Percentiles rank a stretch among this genome's conserved stretches.
Evolutionary conservation across 2,113 vertebrate genomes (phyloP).

Genomic region (Haliaeetus leucogaster): DNA sequence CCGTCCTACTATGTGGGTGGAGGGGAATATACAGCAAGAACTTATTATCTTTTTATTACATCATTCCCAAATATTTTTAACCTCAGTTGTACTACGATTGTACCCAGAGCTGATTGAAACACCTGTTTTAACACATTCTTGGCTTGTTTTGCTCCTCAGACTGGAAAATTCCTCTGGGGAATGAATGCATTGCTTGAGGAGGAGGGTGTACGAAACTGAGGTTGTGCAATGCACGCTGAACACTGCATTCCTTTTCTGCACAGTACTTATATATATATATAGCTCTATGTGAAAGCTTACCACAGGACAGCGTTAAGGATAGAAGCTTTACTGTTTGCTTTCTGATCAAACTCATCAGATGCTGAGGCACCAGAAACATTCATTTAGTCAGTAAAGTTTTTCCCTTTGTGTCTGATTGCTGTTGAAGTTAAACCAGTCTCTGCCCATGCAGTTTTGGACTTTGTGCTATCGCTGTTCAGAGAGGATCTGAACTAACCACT

Average conservation of each 20-base stretch:
- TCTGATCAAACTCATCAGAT: background rate
- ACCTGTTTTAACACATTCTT: constrained; percentile 63
- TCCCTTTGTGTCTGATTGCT: background rate
- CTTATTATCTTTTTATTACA: constrained; percentile 12
- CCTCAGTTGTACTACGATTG: constrained; percentile 21
- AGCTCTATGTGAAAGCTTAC: background rate
- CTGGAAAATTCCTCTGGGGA: constrained; percentile 53
- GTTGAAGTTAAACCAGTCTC: background rate
- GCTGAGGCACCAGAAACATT: background rate
- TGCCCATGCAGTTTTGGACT: constrained; percentile 17
- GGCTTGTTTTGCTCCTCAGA: constrained; percentile 31
- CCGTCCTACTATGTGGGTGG: background rate
- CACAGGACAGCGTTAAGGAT: background rate
- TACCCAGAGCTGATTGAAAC: constrained; percentile 29
- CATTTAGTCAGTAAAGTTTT: background rate
- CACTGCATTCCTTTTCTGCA: background rate
- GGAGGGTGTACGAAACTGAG: constrained; percentile 26
- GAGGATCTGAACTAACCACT: constrained; percentile 10
- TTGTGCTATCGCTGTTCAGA: background rate
- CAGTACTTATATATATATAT: background rate
- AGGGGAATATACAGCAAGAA: background rate
- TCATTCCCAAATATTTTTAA: constrained; percentile 56
- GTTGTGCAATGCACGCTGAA: background rate
- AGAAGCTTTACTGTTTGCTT: background rate
- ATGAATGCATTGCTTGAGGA: background rate